Base-by-base conservation (phyloP, 2,113 vertebrate genomes). In the Rhodinocichla rosea region DNA sequence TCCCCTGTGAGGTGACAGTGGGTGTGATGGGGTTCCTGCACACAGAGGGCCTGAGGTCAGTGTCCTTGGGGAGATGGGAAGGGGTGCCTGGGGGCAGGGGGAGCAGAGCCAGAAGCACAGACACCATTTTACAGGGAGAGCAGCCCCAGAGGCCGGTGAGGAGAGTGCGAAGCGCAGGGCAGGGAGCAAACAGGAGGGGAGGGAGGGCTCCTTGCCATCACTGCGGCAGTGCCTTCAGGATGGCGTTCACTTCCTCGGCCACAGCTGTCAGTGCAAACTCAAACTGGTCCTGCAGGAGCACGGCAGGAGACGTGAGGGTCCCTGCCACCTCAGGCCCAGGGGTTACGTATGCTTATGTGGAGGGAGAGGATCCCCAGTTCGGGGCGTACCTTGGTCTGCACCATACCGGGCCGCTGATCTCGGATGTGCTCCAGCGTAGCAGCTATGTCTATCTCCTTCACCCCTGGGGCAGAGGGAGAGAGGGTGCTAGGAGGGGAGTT, bases 391-490 rank as follows among this genome's bases (percentile, higher is more conserved):
- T 99, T 99, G 56, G 99, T 99, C 94, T 98, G 98, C 88, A 99
- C 99, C 87, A 99, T 98, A 60, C 98, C 98, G 0, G 98, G 99
- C 78, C 99, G 98, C 98, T 99, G 99, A 97, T 99, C 99, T 87
- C 99, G 98, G 95, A 99, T 98, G 44, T 99, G 99, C 94, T 99
- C 99, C 97, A 99, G 95, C 2, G 99, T 98, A 73, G 99, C 99
- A 35, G 99, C 99, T 13, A 99, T 99, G 95, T 99, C 99, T 22
- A 99, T 99, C 97, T 99, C 99, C 96, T 99, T 99, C 91, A 99
- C 99, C 39, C 99, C 99, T 99, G 91, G 70, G 23, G 44, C 26
- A 83, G 50, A 56, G 24, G 21, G 20, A 56, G 67, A 71, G 23
- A 45, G 44, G 19, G 15, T 8, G 10, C 7, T 76, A 37, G 32